These are phyloP conservation scores for Elmis aenea DNA, from an alignment of 2,888 invertebrate species.

Conservation along the genomic window DNA sequence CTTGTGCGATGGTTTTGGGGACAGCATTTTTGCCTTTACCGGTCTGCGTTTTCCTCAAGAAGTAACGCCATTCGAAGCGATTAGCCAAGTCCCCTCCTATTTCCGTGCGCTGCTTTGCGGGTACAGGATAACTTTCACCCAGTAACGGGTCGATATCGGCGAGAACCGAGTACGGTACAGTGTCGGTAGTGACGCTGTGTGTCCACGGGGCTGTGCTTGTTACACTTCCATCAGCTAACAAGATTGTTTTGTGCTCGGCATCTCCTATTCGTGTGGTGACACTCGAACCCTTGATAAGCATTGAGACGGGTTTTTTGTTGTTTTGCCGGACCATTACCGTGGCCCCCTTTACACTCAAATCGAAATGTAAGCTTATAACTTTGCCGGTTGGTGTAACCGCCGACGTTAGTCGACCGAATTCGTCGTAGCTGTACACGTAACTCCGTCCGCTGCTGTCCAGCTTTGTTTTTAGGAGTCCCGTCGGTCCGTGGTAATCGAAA, in stretches of 20 bases:
- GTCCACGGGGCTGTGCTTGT: conserved; percentile 78
- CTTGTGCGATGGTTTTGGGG: conserved; percentile 71
- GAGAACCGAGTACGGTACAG: conserved; percentile 83
- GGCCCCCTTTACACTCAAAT: conserved; percentile 86
- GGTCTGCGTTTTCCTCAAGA: conserved; percentile 69
- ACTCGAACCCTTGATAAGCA: conserved; percentile 82
- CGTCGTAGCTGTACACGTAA: conserved; percentile 91
- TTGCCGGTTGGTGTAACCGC: conserved; percentile 95
- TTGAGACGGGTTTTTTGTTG: conserved; percentile 74
- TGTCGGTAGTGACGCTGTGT: conserved; percentile 84
- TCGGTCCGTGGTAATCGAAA: conserved; percentile 88
- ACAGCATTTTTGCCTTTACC: conserved; percentile 53
- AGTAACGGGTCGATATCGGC: conserved; percentile 83
- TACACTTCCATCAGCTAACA: conserved; percentile 79
- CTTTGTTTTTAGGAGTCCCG: conserved; percentile 83
- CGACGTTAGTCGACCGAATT: conserved; percentile 85
- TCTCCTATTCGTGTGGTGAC: conserved; percentile 79
- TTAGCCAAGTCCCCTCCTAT: conserved; percentile 87
- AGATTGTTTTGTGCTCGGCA: conserved; percentile 73
- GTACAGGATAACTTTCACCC: conserved; percentile 88
- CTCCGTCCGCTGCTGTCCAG: conserved; percentile 85
- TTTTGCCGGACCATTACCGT: conserved; percentile 81
- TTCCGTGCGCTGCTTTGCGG: conserved; percentile 84
- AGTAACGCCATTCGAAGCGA: conserved; percentile 93
- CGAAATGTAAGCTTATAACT: conserved; percentile 81